These are phyloP conservation scores for Cynaeus angustus DNA, from an alignment of 2,888 invertebrate genomes.

Conservation along the genomic window DNA sequence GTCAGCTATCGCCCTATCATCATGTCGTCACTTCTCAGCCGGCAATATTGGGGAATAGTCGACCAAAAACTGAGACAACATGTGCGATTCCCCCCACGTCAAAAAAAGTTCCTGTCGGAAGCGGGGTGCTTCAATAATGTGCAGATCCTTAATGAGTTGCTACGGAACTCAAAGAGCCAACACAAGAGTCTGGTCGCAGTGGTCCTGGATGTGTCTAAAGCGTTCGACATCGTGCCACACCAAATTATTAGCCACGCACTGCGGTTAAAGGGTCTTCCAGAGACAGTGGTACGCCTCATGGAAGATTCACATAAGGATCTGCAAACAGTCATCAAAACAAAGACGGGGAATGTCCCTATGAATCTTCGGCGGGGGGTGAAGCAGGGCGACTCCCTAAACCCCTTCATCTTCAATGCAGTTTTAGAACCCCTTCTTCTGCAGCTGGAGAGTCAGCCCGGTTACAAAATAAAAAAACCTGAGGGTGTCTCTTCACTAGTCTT, in stretches of 20 bases:
- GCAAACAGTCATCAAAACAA: conserved; percentile 59
- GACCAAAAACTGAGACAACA: conserved; percentile 55
- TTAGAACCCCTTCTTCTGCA: conserved; percentile 58
- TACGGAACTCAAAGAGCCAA: conserved; percentile 56
- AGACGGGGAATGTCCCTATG: conserved; percentile 49
- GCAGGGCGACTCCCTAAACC: no score
- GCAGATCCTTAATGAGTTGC: conserved; percentile 58
- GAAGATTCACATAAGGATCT: conserved; percentile 63
- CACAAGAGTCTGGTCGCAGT: conserved; percentile 64
- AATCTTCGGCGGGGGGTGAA: conserved; percentile 66
- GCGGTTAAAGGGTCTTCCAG: conserved; percentile 63
- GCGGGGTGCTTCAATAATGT: conserved; percentile 63
- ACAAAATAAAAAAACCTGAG: conserved; percentile 40
- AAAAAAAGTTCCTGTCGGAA: conserved; percentile 62
- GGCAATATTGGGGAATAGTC: conserved; percentile 60
- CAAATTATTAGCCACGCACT: no score
- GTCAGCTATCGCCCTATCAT: conserved; percentile 64
- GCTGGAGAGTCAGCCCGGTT: conserved; percentile 57
- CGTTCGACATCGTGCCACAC: no score
- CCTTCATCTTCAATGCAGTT: conserved; percentile 67
- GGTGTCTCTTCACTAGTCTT: conserved; percentile 64
- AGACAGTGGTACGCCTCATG: conserved; percentile 57
- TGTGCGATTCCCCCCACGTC: conserved; percentile 55
- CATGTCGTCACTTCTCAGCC: conserved; percentile 60
- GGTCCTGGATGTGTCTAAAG: conserved; percentile 70